Conservation (phyloP, 2,797 vertebrate genomes). For the Coccyzus lansbergi region DNA sequence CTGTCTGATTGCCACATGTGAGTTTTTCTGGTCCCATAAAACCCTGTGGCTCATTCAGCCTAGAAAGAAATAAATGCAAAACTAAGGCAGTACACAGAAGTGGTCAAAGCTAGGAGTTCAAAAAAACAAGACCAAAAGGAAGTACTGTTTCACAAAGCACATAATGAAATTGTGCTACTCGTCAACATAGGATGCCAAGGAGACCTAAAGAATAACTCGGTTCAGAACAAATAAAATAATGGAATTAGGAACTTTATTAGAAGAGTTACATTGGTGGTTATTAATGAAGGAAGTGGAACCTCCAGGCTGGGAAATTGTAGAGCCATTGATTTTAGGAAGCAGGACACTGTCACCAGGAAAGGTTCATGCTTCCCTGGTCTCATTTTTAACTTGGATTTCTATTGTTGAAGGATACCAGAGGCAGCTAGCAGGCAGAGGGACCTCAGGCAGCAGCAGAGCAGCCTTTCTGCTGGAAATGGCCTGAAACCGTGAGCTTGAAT, state of each 20-base stretch:
- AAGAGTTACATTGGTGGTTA: slow-evolving; percentile 1
- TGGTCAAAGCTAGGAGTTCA: not conserved
- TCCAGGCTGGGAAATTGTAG: not conserved
- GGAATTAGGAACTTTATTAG: slow-evolving; percentile 32
- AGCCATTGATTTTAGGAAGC: not conserved
- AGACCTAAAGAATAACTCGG: slow-evolving; percentile 19
- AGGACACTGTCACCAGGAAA: not conserved
- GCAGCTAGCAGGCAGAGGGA: not conserved
- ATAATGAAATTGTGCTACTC: slow-evolving; percentile 22
- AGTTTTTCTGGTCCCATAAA: not conserved
- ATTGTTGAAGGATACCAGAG: not conserved
- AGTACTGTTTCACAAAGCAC: slow-evolving; percentile 21
- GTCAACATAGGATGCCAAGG: not conserved
- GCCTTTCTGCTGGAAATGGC: not conserved
- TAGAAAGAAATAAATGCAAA: not conserved
- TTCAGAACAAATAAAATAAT: slow-evolving; percentile 49
- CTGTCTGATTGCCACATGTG: fast-evolving
- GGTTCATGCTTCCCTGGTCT: not conserved
- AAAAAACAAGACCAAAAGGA: not conserved
- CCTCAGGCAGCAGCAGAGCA: not conserved
- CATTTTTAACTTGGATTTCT: not conserved
- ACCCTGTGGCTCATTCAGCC: not conserved
- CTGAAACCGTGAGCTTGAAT: not conserved
- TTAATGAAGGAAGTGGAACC: not conserved
- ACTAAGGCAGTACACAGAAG: not conserved